A percentile compares a stretch with the other conserved stretches of the same genome.
Conservation (phyloP, 2,888 invertebrate species). For the Xanthorhoe designata region DNA sequence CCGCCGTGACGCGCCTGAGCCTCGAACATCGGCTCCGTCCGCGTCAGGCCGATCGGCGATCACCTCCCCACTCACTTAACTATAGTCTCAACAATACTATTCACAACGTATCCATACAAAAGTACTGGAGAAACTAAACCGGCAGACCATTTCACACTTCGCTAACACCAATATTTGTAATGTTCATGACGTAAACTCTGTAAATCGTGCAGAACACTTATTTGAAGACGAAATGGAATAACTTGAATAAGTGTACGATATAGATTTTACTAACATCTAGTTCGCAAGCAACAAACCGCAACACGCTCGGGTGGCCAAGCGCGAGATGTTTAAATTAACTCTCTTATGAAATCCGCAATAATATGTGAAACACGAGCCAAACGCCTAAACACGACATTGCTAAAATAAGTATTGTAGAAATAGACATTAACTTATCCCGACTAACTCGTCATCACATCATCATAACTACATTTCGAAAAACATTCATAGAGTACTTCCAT, state of each 20-base stretch:
- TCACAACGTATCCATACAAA: constrained; percentile 57
- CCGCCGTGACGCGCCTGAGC: constrained; percentile 79
- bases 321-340: constrained; percentile 64
- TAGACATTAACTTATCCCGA: background rate
- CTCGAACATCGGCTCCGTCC: constrained; percentile 77
- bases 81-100: constrained; percentile 56
- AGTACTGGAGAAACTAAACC: constrained; percentile 54
- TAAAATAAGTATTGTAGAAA: constrained; percentile 23
- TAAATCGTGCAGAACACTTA: constrained; percentile 58
- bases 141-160: constrained; percentile 66
- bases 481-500: background rate
- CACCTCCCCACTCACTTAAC: constrained; percentile 47
- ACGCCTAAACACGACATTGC: constrained; percentile 24
- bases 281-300: constrained; percentile 52
- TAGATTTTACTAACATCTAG: constrained; percentile 46
- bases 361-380: constrained; percentile 59
- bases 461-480: background rate
- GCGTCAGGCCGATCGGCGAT: constrained; percentile 57
- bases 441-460: background rate
- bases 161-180: constrained; percentile 57
- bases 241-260: constrained; percentile 48
- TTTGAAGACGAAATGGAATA: constrained; percentile 54
- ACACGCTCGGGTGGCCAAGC: constrained; percentile 66
- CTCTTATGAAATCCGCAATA: constrained; percentile 62
- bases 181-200: constrained; percentile 61